phyloP scores from a whole-genome alignment of 2,888 invertebrate species.

The Carabus problematicus region DNA sequence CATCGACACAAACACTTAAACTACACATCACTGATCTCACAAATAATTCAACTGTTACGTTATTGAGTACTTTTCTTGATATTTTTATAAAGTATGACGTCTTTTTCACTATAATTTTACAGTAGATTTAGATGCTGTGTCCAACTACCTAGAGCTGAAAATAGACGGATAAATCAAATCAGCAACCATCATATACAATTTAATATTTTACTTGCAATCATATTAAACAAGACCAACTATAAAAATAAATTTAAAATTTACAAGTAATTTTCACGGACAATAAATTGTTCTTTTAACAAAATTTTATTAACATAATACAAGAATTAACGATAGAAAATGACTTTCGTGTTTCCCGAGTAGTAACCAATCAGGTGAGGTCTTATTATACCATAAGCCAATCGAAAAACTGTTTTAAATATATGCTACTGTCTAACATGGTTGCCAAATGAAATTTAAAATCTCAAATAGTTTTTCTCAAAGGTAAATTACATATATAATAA shows the following conservation, averaged over 20 bases:
- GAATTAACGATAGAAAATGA: conserved; percentile 35
- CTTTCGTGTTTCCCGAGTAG: conserved; percentile 39
- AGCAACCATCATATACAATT: conserved; percentile 51
- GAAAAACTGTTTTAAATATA: conserved; percentile 30
- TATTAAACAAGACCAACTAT: not conserved
- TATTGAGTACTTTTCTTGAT: conserved; percentile 62
- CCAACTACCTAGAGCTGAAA: conserved; percentile 76
- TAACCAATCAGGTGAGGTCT: conserved; percentile 33
- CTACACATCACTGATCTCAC: conserved; percentile 63
- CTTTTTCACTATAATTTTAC: conserved; percentile 68
- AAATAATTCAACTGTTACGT: conserved; percentile 59
- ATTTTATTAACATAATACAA: conserved; percentile 29
- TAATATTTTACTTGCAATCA: not conserved
- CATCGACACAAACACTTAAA: conserved; percentile 61
- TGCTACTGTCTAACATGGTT: conserved; percentile 21
- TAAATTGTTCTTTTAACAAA: not conserved
- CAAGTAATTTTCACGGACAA: conserved; percentile 13
- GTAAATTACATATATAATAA: too few relatives aligned
- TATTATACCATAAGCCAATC: conserved; percentile 29
- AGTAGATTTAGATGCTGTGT: conserved; percentile 67
- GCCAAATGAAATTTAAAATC: conserved; percentile 16
- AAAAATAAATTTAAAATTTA: conserved; percentile 4
- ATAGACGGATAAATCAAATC: conserved; percentile 68
- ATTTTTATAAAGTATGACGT: conserved; percentile 61
- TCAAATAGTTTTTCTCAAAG: too few relatives aligned